These are phyloP conservation scores for Lepisosteus osseus DNA, from an alignment of 2,113 vertebrate species.

Conservation along the genomic window DNA sequence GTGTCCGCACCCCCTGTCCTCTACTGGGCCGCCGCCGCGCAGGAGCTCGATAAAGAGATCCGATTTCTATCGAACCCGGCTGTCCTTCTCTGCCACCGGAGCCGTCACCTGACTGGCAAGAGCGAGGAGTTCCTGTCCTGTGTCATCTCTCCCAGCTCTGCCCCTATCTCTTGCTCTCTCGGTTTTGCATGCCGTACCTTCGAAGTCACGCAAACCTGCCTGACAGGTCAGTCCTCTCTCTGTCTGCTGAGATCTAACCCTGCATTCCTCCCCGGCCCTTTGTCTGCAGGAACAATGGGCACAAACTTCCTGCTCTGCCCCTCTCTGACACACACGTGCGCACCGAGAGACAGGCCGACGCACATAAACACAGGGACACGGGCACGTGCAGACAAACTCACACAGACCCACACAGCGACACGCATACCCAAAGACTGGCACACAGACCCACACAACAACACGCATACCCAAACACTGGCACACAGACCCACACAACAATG, in stretches of 20 bases:
- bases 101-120: neutral
- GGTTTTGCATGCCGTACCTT: slow-evolving; percentile 55
- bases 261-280: slow-evolving; percentile 22
- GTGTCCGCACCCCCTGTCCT: neutral
- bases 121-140: slow-evolving; percentile 1
- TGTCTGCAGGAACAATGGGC: neutral
- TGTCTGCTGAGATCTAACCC: slow-evolving; percentile 24
- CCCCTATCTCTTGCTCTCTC: slow-evolving; percentile 35
- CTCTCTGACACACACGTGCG: slow-evolving; percentile 39
- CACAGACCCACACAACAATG: neutral
- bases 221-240: slow-evolving; percentile 60
- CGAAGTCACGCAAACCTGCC: slow-evolving; percentile 57
- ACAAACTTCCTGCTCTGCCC: slow-evolving; percentile 30
- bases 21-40: neutral
- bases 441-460: neutral
- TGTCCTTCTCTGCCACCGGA: slow-evolving; percentile 34
- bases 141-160: slow-evolving; percentile 16
- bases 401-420: neutral
- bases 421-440: neutral
- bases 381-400: neutral
- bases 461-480: slow-evolving; percentile 8
- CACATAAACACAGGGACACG: too few relatives aligned
- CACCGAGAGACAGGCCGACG: neutral
- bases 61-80: neutral
- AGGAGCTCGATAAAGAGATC: slow-evolving; percentile 3